Evolutionary conservation across 2,888 invertebrate species (phyloP).

Genomic region (Crocallis elinguaria): DNA sequence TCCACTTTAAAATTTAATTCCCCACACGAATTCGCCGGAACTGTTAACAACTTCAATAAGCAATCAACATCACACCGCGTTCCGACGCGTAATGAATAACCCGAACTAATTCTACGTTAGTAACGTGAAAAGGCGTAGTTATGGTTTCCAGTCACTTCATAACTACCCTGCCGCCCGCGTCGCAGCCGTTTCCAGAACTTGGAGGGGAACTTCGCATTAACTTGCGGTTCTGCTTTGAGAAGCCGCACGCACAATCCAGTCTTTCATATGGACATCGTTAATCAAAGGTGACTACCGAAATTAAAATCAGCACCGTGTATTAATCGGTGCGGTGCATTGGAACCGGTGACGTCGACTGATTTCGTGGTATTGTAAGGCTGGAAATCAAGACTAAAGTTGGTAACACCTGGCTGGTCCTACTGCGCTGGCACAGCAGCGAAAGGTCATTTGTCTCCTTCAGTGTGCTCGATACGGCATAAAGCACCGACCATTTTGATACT

Average conservation of each 20-base stretch:
- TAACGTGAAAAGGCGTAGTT: conserved; percentile 63
- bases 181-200: conserved; percentile 16
- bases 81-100: conserved; percentile 66
- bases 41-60: conserved; percentile 67
- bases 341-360: conserved; percentile 68
- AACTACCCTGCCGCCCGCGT: conserved; percentile 48
- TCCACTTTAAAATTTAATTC: conserved; percentile 35
- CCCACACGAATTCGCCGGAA: conserved; percentile 50
- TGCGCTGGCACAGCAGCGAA: conserved; percentile 23
- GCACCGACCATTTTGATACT: conserved; percentile 28
- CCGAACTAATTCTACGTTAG: conserved; percentile 67
- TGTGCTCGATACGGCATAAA: conserved; percentile 22
- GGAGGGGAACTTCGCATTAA: conserved; percentile 51
- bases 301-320: conserved; percentile 69
- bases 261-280: conserved; percentile 76
- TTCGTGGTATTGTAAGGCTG: conserved; percentile 61
- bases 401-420: conserved; percentile 54
- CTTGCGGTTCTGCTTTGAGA: conserved; percentile 58
- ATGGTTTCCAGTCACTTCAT: conserved; percentile 47
- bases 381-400: conserved; percentile 58
- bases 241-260: conserved; percentile 66
- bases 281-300: conserved; percentile 74
- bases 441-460: conserved; percentile 38
- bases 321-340: conserved; percentile 63
- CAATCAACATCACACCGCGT: conserved; percentile 68